Evolutionary conservation across 2,113 vertebrate genomes (phyloP).

Genomic region (Carassius gibelio): DNA sequence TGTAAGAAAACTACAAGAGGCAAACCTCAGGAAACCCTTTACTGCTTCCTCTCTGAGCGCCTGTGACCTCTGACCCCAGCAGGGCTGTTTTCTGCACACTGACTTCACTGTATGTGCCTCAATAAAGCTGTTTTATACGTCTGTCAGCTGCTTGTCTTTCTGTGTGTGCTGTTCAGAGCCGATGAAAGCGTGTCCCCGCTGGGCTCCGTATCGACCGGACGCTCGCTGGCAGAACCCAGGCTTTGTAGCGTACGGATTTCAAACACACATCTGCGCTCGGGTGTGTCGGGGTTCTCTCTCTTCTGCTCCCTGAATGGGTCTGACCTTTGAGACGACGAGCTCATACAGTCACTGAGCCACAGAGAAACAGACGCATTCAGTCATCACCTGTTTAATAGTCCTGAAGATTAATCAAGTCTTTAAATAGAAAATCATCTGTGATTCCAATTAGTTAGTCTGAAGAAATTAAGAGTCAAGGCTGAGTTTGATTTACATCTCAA

Average conservation of each 20-base stretch:
- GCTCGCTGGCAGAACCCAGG: slow-evolving; percentile 41
- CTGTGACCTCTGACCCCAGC: slow-evolving; percentile 1
- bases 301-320: slow-evolving; percentile 61
- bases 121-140: background rate
- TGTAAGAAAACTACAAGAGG: background rate
- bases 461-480: background rate
- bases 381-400: background rate
- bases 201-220: slow-evolving; percentile 35
- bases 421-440: background rate
- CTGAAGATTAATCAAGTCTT: background rate
- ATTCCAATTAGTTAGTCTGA: background rate
- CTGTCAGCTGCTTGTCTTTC: slow-evolving; percentile 12
- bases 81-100: background rate
- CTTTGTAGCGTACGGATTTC: slow-evolving; percentile 75
- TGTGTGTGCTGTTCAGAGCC: background rate
- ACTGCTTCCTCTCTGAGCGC: slow-evolving; percentile 5
- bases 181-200: slow-evolving; percentile 24
- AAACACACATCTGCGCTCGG: slow-evolving; percentile 64
- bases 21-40: slow-evolving; percentile 6
- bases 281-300: slow-evolving; percentile 63
- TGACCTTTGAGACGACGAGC: slow-evolving; percentile 71
- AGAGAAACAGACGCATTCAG: background rate
- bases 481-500: background rate
- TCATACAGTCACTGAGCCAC: background rate
- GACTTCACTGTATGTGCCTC: background rate